Conservation (phyloP, 2,113 vertebrate species). For the Suricata suricatta region DNA sequence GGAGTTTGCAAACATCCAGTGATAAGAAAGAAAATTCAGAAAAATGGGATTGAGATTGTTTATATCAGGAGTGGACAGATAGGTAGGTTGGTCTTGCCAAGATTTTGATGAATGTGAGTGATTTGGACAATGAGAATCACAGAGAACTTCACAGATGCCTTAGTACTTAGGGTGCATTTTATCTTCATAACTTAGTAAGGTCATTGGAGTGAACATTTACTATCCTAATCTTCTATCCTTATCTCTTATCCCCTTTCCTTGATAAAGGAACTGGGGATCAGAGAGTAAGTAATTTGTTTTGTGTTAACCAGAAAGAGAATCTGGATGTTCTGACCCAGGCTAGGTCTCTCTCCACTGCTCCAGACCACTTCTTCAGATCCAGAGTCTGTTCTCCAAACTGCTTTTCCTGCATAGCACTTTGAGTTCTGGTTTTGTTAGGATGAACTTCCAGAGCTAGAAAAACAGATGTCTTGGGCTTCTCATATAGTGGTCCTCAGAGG, state of each 20-base stretch:
- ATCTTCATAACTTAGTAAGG: not conserved
- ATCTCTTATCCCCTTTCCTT: not conserved
- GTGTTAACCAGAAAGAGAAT: not conserved
- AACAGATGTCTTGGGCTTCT: not conserved
- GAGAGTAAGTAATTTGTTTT: not conserved
- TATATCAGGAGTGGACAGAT: not conserved
- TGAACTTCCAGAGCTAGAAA: not conserved
- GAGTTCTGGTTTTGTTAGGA: not conserved
- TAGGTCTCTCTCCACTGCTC: not conserved
- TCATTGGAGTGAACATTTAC: not conserved
- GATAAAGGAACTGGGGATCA: not conserved
- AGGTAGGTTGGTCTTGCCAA: not conserved
- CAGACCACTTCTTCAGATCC: not conserved
- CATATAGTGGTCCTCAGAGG: not conserved
- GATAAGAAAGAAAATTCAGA: not conserved
- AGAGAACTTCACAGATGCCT: not conserved
- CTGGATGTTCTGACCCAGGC: not conserved
- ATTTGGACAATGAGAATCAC: not conserved
- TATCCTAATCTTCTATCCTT: not conserved
- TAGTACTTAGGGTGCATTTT: not conserved
- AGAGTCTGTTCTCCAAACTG: not conserved
- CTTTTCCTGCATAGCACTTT: not conserved
- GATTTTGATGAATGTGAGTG: not conserved
- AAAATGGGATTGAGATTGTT: not conserved
- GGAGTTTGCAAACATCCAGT: not conserved